Conservation (phyloP, 2,797 vertebrate genomes). For the Falco biarmicus region DNA sequence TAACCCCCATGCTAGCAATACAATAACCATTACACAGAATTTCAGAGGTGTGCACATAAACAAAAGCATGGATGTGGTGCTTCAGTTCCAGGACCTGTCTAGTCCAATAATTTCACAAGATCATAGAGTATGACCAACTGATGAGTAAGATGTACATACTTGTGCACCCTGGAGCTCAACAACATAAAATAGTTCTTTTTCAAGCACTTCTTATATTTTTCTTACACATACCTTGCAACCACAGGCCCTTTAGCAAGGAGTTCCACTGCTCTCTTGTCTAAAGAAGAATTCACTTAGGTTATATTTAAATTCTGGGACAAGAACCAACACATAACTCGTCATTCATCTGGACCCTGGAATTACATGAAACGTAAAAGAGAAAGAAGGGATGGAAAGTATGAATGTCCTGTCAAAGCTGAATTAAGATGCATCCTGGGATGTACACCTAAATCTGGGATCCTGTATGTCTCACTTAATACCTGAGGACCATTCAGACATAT, state of each 20-base stretch:
- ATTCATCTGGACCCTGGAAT: neutral
- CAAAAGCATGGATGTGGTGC: neutral
- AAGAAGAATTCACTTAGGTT: neutral
- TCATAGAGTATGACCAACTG: neutral
- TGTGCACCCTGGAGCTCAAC: neutral
- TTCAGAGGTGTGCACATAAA: neutral
- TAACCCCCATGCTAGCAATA: neutral
- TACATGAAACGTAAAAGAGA: neutral
- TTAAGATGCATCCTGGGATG: neutral
- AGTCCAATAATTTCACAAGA: neutral
- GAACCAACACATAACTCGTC: neutral
- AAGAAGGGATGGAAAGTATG: neutral
- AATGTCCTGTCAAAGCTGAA: neutral
- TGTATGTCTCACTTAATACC: neutral
- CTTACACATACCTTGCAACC: neutral
- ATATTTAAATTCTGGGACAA: neutral
- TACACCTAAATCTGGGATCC: neutral
- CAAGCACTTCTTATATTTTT: neutral
- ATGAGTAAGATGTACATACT: neutral
- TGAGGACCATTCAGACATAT: neutral
- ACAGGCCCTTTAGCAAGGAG: neutral
- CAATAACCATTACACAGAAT: neutral
- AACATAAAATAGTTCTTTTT: neutral
- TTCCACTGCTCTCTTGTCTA: neutral
- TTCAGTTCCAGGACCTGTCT: neutral